These are phyloP conservation scores for Drosophila quadrilineata DNA, from an alignment of 1,140 invertebrate genomes.

Conservation along the genomic window DNA sequence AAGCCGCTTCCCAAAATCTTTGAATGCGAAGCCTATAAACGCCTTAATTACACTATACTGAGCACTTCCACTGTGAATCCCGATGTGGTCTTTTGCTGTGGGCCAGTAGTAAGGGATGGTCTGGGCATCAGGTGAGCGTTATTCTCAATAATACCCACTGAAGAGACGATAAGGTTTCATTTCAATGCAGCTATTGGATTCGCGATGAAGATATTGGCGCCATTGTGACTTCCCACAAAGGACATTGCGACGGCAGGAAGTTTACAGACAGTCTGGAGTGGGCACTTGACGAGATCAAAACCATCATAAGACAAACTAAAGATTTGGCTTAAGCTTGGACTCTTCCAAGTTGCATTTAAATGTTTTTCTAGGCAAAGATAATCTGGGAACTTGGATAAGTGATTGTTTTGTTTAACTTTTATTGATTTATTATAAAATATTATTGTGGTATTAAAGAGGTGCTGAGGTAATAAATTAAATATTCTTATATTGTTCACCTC, in stretches of 20 bases:
- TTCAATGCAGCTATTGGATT: slow-evolving; percentile 48
- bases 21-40: slow-evolving; percentile 89
- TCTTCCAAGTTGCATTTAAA: neutral
- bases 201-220: slow-evolving; percentile 86
- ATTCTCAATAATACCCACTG: neutral
- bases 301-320: slow-evolving; percentile 55
- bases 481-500: too few species aligned
- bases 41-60: slow-evolving; percentile 94
- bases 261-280: slow-evolving; percentile 87
- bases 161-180: neutral
- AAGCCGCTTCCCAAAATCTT: slow-evolving; percentile 86
- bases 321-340: slow-evolving; percentile 7
- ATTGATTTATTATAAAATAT: too few species aligned
- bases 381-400: too few species aligned
- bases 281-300: slow-evolving; percentile 83
- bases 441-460: too few species aligned
- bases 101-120: slow-evolving; percentile 94
- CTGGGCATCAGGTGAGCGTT: slow-evolving; percentile 92
- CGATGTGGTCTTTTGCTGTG: slow-evolving; percentile 94
- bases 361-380: too few species aligned
- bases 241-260: slow-evolving; percentile 86
- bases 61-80: slow-evolving; percentile 97
- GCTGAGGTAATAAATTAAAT: too few species aligned
- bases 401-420: too few species aligned
- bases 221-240: slow-evolving; percentile 89